These are phyloP conservation scores for Drosophila oshimai DNA, from an alignment of 1,140 invertebrate genomes.

Conservation along the genomic window DNA sequence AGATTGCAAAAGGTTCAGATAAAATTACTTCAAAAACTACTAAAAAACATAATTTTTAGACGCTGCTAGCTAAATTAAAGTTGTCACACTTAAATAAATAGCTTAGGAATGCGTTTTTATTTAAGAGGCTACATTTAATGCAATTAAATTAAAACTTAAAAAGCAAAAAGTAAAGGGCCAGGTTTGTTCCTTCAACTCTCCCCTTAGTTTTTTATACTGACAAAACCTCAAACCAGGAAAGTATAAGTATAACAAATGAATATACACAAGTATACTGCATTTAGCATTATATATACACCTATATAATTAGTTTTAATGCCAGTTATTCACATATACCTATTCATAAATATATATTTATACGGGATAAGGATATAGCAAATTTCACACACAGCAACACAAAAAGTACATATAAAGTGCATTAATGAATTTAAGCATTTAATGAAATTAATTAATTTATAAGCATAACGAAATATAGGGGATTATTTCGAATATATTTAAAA, in stretches of 20 bases:
- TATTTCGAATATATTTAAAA: conserved; percentile 54
- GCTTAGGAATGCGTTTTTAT: conserved; percentile 26
- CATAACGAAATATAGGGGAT: conserved; percentile 39
- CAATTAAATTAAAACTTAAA: conserved; percentile 37
- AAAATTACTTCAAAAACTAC: conserved; percentile 24
- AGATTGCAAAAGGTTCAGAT: conserved; percentile 16
- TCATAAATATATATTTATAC: conserved; percentile 53
- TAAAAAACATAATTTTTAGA: conserved; percentile 20
- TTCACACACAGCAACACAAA: conserved; percentile 77
- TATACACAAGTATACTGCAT: conserved; percentile 79
- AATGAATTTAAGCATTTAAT: conserved; percentile 81
- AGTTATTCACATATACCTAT: conserved; percentile 48
- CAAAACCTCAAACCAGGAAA: conserved; percentile 58
- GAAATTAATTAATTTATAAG: conserved; percentile 80
- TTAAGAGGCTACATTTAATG: conserved; percentile 63
- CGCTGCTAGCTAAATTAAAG: conserved; percentile 56
- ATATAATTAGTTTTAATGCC: conserved; percentile 35
- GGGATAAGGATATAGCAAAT: conserved; percentile 63
- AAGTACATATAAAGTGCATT: conserved; percentile 82
- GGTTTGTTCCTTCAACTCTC: conserved; percentile 5
- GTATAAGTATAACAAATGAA: conserved; percentile 41
- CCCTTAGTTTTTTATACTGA: conserved; percentile 40
- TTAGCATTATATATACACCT: conserved; percentile 63
- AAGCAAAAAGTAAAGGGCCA: not conserved
- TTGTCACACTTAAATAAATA: conserved; percentile 9